These are phyloP conservation scores for Dryococelus australis DNA, from an alignment of 2,888 invertebrate species.

Conservation along the genomic window DNA sequence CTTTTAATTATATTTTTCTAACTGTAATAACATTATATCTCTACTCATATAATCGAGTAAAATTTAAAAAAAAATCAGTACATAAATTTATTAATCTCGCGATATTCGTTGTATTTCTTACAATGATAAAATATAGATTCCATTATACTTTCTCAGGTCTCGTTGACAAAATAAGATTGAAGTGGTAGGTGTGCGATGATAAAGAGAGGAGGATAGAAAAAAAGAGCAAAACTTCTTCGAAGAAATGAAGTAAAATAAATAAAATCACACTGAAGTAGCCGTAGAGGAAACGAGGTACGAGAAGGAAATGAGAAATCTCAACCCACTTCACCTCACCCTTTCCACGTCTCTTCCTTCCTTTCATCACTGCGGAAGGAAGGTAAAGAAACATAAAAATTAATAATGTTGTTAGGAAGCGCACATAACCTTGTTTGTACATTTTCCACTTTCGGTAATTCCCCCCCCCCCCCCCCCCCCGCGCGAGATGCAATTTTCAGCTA, in stretches of 20 bases:
- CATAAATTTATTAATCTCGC: too few species aligned
- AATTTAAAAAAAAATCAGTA: too few species aligned
- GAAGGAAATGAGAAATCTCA: conserved; percentile 10
- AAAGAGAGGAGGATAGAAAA: background rate
- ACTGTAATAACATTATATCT: too few species aligned
- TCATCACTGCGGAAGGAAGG: conserved; percentile 10
- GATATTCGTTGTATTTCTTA: background rate
- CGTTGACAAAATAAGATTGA: background rate
- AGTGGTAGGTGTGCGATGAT: background rate
- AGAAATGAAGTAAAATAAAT: conserved; percentile 16
- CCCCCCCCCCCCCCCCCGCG: background rate
- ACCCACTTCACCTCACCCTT: background rate
- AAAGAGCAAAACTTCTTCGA: background rate
- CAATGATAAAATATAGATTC: background rate
- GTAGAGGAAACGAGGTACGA: background rate
- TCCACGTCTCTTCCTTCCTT: conserved; percentile 8
- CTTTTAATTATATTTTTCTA: too few species aligned
- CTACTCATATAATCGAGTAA: too few species aligned
- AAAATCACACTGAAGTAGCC: conserved; percentile 8
- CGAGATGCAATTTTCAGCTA: background rate
- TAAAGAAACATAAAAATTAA: conserved; percentile 16
- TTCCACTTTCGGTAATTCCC: background rate
- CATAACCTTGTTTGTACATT: background rate
- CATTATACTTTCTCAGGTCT: background rate
- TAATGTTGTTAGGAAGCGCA: conserved; percentile 16